Percentiles rank a stretch among this genome's conserved stretches.
These are phyloP conservation scores for Epizoanthus scotinus DNA, from an alignment of 92 coral and sea anemone species.

Conservation along the genomic window DNA sequence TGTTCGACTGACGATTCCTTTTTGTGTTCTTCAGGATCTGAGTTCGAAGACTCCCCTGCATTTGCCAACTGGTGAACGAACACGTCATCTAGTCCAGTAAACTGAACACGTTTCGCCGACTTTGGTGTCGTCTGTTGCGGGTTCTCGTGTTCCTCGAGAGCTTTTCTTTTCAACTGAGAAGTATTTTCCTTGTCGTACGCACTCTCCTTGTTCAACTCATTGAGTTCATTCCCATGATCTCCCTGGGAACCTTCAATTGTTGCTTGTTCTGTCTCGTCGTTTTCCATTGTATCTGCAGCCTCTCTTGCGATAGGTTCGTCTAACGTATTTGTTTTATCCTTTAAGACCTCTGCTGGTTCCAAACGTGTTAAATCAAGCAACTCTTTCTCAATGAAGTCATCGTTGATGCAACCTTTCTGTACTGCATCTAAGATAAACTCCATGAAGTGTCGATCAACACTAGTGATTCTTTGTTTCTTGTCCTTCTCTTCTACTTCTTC, in stretches of 20 bases:
- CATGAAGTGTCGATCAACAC: slow-evolving; percentile 70
- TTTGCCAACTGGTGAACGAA: slow-evolving; percentile 18
- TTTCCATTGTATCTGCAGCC: not conserved
- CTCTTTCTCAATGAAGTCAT: slow-evolving; percentile 38
- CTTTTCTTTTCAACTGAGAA: slow-evolving; percentile 23
- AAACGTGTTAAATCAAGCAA: not conserved
- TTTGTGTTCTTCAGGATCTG: not conserved
- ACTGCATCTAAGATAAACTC: slow-evolving; percentile 84
- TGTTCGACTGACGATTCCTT: not conserved
- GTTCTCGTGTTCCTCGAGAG: not conserved
- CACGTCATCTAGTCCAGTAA: slow-evolving; percentile 67
- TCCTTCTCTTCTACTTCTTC: slow-evolving; percentile 40
- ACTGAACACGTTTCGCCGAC: slow-evolving; percentile 61
- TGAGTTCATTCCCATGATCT: not conserved
- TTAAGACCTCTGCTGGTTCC: not conserved
- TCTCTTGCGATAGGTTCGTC: not conserved
- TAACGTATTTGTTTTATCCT: not conserved
- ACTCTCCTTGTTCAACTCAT: not conserved
- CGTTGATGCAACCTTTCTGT: slow-evolving; percentile 63
- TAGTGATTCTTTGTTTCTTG: slow-evolving; percentile 21
- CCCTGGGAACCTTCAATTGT: not conserved
- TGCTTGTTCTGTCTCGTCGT: not conserved
- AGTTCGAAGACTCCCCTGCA: not conserved
- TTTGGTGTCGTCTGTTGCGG: slow-evolving; percentile 32
- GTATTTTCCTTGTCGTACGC: slow-evolving; percentile 17